phyloP scores from a whole-genome alignment of 1,140 invertebrate genomes.

The Nylanderia fulva region DNA sequence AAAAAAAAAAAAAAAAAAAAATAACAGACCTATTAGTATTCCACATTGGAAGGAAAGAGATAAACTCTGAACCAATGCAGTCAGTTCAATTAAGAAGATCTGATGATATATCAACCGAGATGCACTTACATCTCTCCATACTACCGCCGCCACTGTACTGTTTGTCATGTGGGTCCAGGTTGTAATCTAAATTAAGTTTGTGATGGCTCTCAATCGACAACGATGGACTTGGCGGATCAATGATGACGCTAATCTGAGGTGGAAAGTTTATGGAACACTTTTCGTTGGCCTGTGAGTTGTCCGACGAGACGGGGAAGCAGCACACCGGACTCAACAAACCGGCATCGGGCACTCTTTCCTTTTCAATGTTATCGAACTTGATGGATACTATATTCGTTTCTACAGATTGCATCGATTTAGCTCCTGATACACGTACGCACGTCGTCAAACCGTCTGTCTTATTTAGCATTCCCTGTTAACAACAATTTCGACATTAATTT shows the following conservation, averaged over 20 bases:
- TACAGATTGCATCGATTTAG: conserved; percentile 5
- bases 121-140: conserved; percentile 82
- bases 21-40: too few relatives aligned
- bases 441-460: conserved; percentile 38
- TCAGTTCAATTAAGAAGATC: too few relatives aligned
- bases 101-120: background rate
- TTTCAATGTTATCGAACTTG: conserved; percentile 52
- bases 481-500: conserved; percentile 8
- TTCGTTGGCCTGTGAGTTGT: conserved; percentile 72
- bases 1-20: too few relatives aligned
- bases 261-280: conserved; percentile 78
- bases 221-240: conserved; percentile 84
- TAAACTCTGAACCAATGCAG: too few relatives aligned
- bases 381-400: conserved; percentile 10
- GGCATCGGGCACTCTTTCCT: conserved; percentile 71
- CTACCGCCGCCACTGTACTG: conserved; percentile 77
- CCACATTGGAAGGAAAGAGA: too few relatives aligned
- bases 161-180: conserved; percentile 72
- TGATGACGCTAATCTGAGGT: conserved; percentile 81
- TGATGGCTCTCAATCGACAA: conserved; percentile 83
- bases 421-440: conserved; percentile 25
- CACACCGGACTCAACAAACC: conserved; percentile 79
- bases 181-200: conserved; percentile 70
- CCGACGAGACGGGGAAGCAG: conserved; percentile 78
- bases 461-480: conserved; percentile 16